These are phyloP conservation scores for Hartigia nigra DNA, from an alignment of 2,888 invertebrate genomes.

Conservation along the genomic window DNA sequence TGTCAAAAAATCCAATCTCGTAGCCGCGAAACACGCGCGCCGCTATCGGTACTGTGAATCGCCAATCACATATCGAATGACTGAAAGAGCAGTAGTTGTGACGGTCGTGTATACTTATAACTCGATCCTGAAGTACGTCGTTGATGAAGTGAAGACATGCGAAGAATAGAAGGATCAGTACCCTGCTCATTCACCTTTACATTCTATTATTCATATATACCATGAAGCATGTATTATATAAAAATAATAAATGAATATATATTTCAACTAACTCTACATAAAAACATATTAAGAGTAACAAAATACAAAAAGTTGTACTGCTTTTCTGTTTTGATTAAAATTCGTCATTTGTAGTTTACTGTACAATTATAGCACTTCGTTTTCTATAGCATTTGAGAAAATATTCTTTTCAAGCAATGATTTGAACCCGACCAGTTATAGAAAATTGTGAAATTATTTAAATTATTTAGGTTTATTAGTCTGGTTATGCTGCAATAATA, in stretches of 20 bases:
- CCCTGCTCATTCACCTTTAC: too few species aligned
- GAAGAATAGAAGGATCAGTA: not conserved
- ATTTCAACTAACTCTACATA: not conserved
- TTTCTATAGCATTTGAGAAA: not conserved
- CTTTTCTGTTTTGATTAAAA: not conserved
- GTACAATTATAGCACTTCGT: not conserved
- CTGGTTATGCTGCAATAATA: not conserved
- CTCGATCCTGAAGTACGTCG: not conserved
- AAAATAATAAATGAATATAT: not conserved
- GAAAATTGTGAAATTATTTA: not conserved
- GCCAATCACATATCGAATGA: not conserved
- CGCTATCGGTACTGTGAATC: too few species aligned
- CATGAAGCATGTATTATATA: too few species aligned
- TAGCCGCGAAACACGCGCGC: too few species aligned
- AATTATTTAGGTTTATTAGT: not conserved
- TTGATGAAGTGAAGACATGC: not conserved
- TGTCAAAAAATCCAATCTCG: too few species aligned
- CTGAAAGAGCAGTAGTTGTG: constrained; percentile 18
- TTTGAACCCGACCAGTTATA: not conserved
- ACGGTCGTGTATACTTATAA: not conserved
- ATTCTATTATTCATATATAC: too few species aligned
- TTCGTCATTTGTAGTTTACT: not conserved
- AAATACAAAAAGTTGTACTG: not conserved
- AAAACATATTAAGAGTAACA: not conserved
- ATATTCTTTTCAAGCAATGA: not conserved